Conservation (phyloP, 35 echinoderm and acorn worm species). For the Lytechinus pictus region DNA sequence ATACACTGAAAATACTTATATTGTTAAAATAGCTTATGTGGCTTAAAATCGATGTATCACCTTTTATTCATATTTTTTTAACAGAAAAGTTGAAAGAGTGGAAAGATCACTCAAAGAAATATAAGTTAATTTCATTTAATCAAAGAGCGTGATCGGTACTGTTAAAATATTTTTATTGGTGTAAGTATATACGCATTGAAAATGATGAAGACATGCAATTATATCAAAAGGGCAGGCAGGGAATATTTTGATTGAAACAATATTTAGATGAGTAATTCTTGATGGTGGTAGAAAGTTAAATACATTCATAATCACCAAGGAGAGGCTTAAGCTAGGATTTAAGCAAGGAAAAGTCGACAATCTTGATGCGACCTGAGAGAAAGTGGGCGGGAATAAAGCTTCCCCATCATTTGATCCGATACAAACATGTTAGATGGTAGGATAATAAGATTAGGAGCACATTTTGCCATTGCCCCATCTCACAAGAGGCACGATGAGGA, state of each 20-base stretch:
- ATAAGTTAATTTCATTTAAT: background rate
- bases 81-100: background rate
- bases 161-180: background rate
- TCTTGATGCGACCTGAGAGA: background rate
- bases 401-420: background rate
- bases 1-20: no score
- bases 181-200: background rate
- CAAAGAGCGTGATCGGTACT: background rate
- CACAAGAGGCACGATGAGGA: background rate
- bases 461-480: slow-evolving; percentile 5
- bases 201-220: background rate
- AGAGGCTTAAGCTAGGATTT: background rate
- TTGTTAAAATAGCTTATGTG: no score
- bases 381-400: background rate
- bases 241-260: background rate
- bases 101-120: background rate
- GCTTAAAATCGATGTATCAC: no score
- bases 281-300: background rate
- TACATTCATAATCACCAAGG: background rate
- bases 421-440: slow-evolving; percentile 1
- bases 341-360: background rate
- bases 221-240: background rate
- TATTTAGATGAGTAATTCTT: background rate
- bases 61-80: no score
- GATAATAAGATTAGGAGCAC: slow-evolving; percentile 2